phyloP scores from a whole-genome alignment of 2,797 vertebrate species.

The Eidolon dupreanum region DNA sequence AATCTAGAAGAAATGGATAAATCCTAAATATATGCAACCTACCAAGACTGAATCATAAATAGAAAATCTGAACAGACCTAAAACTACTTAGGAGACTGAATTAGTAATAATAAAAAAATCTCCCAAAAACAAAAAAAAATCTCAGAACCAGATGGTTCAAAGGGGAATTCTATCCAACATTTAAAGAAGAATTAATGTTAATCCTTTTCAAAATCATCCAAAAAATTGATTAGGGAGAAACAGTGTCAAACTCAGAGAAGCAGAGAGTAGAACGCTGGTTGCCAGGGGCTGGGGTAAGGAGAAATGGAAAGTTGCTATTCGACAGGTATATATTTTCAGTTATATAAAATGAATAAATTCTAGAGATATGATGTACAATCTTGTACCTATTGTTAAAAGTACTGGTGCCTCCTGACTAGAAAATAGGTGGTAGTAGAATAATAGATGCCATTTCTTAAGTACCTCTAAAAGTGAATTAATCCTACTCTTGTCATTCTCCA shows the following conservation, averaged over 20 bases:
- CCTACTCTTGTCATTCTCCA: neutral
- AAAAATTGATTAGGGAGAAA: no score
- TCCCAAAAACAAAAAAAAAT: no score
- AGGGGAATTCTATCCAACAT: no score
- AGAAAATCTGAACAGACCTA: no score
- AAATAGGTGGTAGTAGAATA: neutral
- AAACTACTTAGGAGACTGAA: no score
- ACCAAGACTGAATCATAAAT: no score
- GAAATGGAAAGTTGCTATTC: neutral
- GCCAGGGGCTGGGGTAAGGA: neutral
- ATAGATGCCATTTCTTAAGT: neutral
- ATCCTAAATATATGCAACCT: no score
- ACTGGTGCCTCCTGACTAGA: neutral
- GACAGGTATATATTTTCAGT: neutral
- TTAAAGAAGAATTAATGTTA: no score
- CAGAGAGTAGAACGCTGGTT: neutral
- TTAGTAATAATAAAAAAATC: no score
- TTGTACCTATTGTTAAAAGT: neutral
- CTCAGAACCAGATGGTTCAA: no score
- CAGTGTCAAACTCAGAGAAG: neutral
- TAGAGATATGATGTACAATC: neutral
- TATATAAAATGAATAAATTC: neutral
- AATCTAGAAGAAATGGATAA: no score
- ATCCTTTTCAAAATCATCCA: no score
- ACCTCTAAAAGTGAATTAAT: neutral